A percentile compares a stretch with the other conserved stretches of the same genome.
Evolutionary conservation across 2,888 invertebrate genomes (phyloP).

Genomic region (Tenthredo scrophulariae): DNA sequence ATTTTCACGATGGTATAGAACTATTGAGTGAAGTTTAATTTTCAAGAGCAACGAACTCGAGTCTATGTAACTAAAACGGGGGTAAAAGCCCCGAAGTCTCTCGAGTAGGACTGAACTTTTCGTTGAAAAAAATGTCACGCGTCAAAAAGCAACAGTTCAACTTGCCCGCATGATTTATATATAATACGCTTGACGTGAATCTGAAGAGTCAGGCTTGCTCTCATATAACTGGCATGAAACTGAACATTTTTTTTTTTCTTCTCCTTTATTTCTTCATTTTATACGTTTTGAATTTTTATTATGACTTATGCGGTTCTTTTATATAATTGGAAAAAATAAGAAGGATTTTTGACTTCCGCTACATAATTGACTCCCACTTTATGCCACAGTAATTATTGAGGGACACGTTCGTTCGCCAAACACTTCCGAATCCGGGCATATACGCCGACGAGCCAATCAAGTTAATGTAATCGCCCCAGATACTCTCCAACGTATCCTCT

Average conservation of each 20-base stretch:
- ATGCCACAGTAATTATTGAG: constrained; percentile 4
- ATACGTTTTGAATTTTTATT: not conserved
- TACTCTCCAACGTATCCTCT: constrained; percentile 41
- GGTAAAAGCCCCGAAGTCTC: not conserved
- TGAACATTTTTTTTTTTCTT: too few relatives aligned
- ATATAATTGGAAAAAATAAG: not conserved
- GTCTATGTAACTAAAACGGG: not conserved
- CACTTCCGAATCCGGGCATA: constrained; percentile 7
- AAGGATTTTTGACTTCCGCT: not conserved
- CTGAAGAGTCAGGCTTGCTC: not conserved
- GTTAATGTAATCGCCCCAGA: constrained; percentile 51
- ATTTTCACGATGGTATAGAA: not conserved
- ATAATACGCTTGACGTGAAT: not conserved
- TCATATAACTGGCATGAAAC: not conserved
- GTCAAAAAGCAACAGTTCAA: constrained; percentile 32
- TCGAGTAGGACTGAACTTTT: not conserved
- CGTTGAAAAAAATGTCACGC: not conserved
- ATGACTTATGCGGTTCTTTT: not conserved
- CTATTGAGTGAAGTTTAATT: not conserved
- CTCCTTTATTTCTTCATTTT: too few relatives aligned
- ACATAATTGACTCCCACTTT: not conserved
- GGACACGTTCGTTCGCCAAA: constrained; percentile 34
- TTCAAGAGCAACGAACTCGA: not conserved
- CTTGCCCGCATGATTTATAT: constrained; percentile 1
- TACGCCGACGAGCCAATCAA: constrained; percentile 48